Percentiles rank a stretch among this genome's conserved stretches.
Conservation (phyloP, 2,888 invertebrate species). For the Anticlea derivata region DNA sequence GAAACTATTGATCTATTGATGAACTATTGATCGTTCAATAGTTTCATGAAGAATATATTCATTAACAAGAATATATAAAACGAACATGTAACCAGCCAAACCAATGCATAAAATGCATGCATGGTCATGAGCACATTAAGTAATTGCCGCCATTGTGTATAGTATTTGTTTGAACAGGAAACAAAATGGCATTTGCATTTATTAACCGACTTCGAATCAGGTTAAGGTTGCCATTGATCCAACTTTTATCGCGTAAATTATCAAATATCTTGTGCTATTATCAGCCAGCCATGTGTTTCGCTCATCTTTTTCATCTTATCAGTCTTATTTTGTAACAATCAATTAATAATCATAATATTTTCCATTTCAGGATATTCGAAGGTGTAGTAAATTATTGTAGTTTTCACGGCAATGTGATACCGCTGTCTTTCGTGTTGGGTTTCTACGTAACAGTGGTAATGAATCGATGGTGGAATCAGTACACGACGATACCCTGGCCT, state of each 20-base stretch:
- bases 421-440: slow-evolving; percentile 95
- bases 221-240: too few relatives aligned
- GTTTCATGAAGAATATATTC: too few relatives aligned
- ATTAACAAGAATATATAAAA: too few relatives aligned
- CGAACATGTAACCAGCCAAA: too few relatives aligned
- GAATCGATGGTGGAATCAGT: slow-evolving; percentile 96
- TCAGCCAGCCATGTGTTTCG: too few relatives aligned
- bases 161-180: slow-evolving; percentile 10
- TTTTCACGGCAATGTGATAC: slow-evolving; percentile 93
- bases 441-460: slow-evolving; percentile 97
- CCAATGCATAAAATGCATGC: slow-evolving; percentile 22
- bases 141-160: slow-evolving; percentile 29
- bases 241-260: too few relatives aligned
- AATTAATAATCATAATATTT: too few relatives aligned
- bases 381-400: slow-evolving; percentile 93
- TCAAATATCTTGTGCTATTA: too few relatives aligned
- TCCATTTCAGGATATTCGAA: slow-evolving; percentile 88
- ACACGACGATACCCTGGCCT: slow-evolving; percentile 92
- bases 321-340: too few relatives aligned
- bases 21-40: too few relatives aligned
- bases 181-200: background rate
- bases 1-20: too few relatives aligned
- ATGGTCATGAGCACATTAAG: slow-evolving; percentile 30
- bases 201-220: slow-evolving; percentile 2
- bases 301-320: too few relatives aligned